phyloP scores from a whole-genome alignment of 2,797 vertebrate genomes.

The Echeneis naucrates region DNA sequence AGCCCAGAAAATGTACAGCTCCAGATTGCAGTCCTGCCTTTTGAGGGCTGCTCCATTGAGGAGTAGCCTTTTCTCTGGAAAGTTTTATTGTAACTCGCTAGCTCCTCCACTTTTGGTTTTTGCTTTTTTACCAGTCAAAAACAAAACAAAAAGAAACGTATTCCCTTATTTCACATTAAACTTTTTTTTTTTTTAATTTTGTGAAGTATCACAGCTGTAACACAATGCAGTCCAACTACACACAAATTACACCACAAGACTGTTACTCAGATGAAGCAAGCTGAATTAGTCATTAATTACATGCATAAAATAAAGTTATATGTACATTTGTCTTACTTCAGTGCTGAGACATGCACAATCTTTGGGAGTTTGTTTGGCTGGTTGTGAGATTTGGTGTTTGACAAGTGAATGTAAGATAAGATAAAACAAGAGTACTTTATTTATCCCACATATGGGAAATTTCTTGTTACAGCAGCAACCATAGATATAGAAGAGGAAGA shows the following conservation, averaged over 20 bases:
- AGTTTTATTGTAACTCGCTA: background rate
- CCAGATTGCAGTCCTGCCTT: background rate
- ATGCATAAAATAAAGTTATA: background rate
- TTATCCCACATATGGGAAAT: too few species aligned
- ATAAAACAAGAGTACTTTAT: too few species aligned
- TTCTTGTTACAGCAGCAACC: too few species aligned
- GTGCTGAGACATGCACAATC: background rate
- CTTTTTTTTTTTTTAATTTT: background rate
- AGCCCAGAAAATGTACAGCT: conserved; percentile 27
- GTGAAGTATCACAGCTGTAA: background rate
- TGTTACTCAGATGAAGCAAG: background rate
- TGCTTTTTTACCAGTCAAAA: background rate
- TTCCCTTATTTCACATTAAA: background rate
- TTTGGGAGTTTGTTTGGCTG: background rate
- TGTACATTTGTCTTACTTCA: background rate
- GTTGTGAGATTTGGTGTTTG: background rate
- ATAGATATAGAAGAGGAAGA: too few species aligned
- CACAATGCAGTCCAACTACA: background rate
- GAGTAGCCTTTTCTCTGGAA: background rate
- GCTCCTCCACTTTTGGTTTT: background rate
- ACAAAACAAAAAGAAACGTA: too few species aligned
- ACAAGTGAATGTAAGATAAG: background rate
- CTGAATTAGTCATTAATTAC: background rate
- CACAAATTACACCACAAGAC: background rate
- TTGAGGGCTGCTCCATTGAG: background rate